Conservation (phyloP, 2,113 vertebrate genomes). For the Eleginops maclovinus region DNA sequence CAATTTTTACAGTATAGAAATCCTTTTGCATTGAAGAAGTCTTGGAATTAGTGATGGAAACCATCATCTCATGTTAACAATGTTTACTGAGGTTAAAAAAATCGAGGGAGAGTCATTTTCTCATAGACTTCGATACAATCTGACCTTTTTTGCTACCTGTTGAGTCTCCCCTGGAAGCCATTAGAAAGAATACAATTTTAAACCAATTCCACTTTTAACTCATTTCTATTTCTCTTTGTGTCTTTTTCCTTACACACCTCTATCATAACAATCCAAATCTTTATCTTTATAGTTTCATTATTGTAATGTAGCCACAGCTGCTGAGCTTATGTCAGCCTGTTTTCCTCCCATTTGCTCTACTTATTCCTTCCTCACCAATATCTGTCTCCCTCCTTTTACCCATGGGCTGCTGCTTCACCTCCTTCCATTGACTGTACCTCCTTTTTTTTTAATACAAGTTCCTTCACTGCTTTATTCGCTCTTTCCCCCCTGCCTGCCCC, state of each 20-base stretch:
- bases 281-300: not conserved
- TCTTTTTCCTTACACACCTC: slow-evolving; percentile 4
- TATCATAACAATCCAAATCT: not conserved
- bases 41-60: too few relatives aligned
- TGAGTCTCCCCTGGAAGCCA: too few relatives aligned
- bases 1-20: too few relatives aligned
- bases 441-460: slow-evolving; percentile 38
- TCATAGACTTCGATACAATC: too few relatives aligned
- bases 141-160: too few relatives aligned
- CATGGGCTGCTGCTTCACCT: slow-evolving; percentile 5
- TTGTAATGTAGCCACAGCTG: slow-evolving; percentile 18
- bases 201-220: not conserved
- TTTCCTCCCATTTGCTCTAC: not conserved
- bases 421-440: slow-evolving; percentile 26
- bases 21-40: too few relatives aligned
- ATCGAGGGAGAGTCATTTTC: too few relatives aligned
- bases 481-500: slow-evolving; percentile 38
- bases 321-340: slow-evolving; percentile 22
- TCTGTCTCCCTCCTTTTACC: slow-evolving; percentile 7
- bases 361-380: slow-evolving; percentile 26
- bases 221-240: not conserved
- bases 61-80: too few relatives aligned
- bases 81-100: too few relatives aligned
- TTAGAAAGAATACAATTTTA: too few relatives aligned
- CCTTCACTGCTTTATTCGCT: slow-evolving; percentile 16